Base-by-base conservation (phyloP, 2,888 invertebrate species). In the Hymenopus coronatus region DNA sequence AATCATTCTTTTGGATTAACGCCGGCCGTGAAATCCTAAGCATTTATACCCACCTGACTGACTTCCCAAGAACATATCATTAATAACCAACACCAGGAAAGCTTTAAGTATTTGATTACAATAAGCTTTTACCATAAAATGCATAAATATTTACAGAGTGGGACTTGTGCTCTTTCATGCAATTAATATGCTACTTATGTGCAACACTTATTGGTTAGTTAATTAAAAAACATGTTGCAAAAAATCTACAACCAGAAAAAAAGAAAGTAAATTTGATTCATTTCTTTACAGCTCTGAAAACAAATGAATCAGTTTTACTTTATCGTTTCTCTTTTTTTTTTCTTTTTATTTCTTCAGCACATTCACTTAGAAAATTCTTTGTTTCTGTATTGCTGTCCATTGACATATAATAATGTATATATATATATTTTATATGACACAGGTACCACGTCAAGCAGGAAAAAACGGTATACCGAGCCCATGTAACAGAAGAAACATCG, bases 281-380 rank as follows among this genome's bases (percentile, higher is more conserved):
- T 89, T 88, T 88, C 20, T 88, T 90, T 89, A 88, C 88, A 89
- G 33, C 28, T 30, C 70, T 30, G 85, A 87, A 89, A 89, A 88
- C 20, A 89, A 88, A 87, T 54, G 88, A 89, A 84, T 83, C 88
- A 88, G 84, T 88, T 83, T 83, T 20, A 70, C 54, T 70, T 70
- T 70, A 70, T 70, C 54, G 25, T 70, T 25, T 70, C 54, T 70
- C 25, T 20, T 70, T 83, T 88, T 33, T 88, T 90, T 88, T 83
- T 89, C 30, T 86, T 54, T 89, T 88, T 33, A 88, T 88, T 83
- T 70, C 54, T 81, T 83, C 46, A 85, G 46, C 84, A 89, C 89
- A 90, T 90, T 90, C 90, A 90, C 90, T 90, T 90, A 90, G 90
- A 91, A 91, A 90, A 91, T 91, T 91, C 91, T 91, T 91, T 91